Conservation (phyloP, 2,113 vertebrate species). For the Vimba vimba region DNA sequence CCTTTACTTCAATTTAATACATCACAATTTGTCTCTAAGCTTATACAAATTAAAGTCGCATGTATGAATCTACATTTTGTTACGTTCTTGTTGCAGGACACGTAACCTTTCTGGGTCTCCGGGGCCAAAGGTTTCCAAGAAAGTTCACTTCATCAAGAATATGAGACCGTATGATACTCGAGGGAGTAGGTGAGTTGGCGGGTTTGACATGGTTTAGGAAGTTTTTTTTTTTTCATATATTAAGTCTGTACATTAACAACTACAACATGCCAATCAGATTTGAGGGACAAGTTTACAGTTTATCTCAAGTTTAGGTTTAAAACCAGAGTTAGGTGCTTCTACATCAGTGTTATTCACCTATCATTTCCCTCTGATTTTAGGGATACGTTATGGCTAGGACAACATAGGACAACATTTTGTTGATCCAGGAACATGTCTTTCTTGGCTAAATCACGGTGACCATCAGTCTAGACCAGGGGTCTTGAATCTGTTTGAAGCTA, state of each 20-base stretch:
- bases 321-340: no score
- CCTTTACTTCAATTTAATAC: background rate
- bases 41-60: background rate
- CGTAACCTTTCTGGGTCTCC: conserved; percentile 89
- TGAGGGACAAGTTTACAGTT: no score
- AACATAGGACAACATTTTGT: no score
- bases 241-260: background rate
- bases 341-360: no score
- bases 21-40: background rate
- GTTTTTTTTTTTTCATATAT: background rate
- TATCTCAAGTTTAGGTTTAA: no score
- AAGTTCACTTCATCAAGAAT: conserved; percentile 97
- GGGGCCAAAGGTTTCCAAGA: conserved; percentile 86
- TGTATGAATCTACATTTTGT: conserved; percentile 6
- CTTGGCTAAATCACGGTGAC: no score
- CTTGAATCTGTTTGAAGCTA: background rate
- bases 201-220: background rate
- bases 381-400: no score
- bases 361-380: no score
- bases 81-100: conserved; percentile 59
- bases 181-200: conserved; percentile 86
- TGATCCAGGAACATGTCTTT: no score
- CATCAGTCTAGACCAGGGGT: background rate
- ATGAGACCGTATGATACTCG: conserved; percentile 97
- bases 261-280: no score